These are phyloP conservation scores for Eretmocerus hayati DNA, from an alignment of 2,888 invertebrate species.

Conservation along the genomic window DNA sequence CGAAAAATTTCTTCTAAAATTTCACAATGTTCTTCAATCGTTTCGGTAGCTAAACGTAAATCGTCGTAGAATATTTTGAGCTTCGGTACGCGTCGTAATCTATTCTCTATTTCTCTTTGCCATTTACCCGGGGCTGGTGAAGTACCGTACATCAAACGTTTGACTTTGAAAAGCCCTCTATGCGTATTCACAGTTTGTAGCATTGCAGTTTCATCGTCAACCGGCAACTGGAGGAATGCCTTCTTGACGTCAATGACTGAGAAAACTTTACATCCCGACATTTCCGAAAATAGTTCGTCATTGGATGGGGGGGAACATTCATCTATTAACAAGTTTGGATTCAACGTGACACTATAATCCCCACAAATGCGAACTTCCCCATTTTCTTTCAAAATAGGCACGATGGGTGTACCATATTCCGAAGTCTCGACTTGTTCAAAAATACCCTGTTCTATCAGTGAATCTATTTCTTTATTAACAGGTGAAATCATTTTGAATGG, in stretches of 20 bases:
- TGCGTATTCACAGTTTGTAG: slow-evolving; percentile 16
- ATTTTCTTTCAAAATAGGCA: too few relatives aligned
- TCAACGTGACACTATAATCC: slow-evolving; percentile 30
- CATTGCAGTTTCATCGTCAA: not conserved
- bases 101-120: not conserved
- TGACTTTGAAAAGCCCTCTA: not conserved
- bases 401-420: slow-evolving; percentile 35
- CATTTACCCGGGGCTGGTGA: slow-evolving; percentile 1
- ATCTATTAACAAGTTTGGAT: slow-evolving; percentile 25
- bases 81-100: not conserved
- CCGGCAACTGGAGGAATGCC: too few relatives aligned
- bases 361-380: too few relatives aligned
- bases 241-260: too few relatives aligned
- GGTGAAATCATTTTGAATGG: not conserved
- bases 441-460: slow-evolving; percentile 21
- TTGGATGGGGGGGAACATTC: slow-evolving; percentile 28
- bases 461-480: slow-evolving; percentile 9
- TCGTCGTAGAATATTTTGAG: not conserved
- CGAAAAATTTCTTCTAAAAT: slow-evolving; percentile 2
- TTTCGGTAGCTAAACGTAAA: not conserved
- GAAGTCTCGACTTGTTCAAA: slow-evolving; percentile 24
- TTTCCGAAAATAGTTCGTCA: slow-evolving; percentile 26
- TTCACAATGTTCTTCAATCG: not conserved
- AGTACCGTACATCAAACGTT: not conserved
- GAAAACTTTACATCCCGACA: too few relatives aligned